Conservation (phyloP, 2,888 invertebrate genomes). For the Heteromurus nitidus region DNA sequence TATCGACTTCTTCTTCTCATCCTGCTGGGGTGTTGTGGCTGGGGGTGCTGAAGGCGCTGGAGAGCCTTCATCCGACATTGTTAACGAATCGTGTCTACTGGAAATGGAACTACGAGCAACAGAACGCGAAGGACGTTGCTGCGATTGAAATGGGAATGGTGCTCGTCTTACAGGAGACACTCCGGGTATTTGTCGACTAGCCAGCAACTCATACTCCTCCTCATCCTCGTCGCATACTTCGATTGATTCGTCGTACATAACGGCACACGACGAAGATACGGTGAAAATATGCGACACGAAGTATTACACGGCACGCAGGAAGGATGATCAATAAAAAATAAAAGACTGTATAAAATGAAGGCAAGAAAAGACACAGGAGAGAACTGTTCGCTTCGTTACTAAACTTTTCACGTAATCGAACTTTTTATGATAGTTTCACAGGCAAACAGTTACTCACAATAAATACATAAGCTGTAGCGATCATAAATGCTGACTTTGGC, state of each 20-base stretch:
- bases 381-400: too few species aligned
- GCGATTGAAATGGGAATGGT: slow-evolving; percentile 25
- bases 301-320: slow-evolving; percentile 2
- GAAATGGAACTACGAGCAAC: slow-evolving; percentile 9
- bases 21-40: neutral
- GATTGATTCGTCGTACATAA: slow-evolving; percentile 68
- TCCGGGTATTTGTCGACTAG: slow-evolving; percentile 29
- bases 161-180: slow-evolving; percentile 39
- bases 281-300: neutral
- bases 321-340: slow-evolving; percentile 20
- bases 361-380: too few species aligned
- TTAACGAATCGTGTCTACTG: slow-evolving; percentile 9
- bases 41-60: slow-evolving; percentile 16
- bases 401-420: too few species aligned
- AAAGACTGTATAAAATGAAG: neutral
- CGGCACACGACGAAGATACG: slow-evolving; percentile 11
- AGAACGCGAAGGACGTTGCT: slow-evolving; percentile 41
- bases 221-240: slow-evolving; percentile 61
- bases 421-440: too few species aligned
- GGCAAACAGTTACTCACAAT: too few species aligned
- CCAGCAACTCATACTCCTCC: slow-evolving; percentile 47
- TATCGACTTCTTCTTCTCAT: slow-evolving; percentile 25
- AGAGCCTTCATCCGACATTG: slow-evolving; percentile 44
- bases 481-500: too few species aligned
- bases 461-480: too few species aligned